Evolutionary conservation across 2,888 invertebrate genomes (phyloP).

Genomic region (Heliothis peltigera): DNA sequence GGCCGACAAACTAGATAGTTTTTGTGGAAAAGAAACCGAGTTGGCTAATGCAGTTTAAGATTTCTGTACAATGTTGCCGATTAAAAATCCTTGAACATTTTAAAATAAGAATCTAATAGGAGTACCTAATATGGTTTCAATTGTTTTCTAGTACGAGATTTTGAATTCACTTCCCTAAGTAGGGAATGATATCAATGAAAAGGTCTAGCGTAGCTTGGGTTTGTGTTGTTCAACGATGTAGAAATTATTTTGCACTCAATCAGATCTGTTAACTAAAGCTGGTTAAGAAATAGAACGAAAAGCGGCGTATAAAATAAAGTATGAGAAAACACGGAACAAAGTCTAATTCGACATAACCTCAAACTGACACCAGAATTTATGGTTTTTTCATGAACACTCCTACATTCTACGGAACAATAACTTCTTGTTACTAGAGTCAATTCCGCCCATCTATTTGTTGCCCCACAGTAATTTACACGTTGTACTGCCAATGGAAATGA

Average conservation of each 20-base stretch:
- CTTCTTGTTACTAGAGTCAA: constrained; percentile 37
- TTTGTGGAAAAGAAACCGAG: constrained; percentile 52
- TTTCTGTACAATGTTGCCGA: constrained; percentile 38
- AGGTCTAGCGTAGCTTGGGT: constrained; percentile 27
- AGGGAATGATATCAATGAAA: constrained; percentile 29
- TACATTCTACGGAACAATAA: constrained; percentile 42
- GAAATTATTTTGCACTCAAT: constrained; percentile 47
- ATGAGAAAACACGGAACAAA: constrained; percentile 43
- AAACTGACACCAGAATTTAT: constrained; percentile 14
- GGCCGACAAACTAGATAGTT: constrained; percentile 55
- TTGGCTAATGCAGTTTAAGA: constrained; percentile 44
- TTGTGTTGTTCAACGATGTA: constrained; percentile 41
- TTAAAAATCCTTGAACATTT: constrained; percentile 45
- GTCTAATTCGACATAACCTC: constrained; percentile 21
- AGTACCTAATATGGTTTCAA: constrained; percentile 17
- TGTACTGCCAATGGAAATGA: constrained; percentile 39
- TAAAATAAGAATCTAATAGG: constrained; percentile 18
- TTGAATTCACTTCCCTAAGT: constrained; percentile 38
- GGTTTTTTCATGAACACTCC: constrained; percentile 15
- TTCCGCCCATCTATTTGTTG: constrained; percentile 41
- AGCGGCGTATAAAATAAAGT: constrained; percentile 34
- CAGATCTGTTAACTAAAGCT: constrained; percentile 47
- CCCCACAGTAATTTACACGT: constrained; percentile 31
- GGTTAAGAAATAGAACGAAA: constrained; percentile 32
- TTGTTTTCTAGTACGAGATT: constrained; percentile 26